Evolutionary conservation across 2,113 vertebrate species (phyloP), one percentile per base, ranked within the genome.

Genomic region (Lamprotornis superbus): DNA sequence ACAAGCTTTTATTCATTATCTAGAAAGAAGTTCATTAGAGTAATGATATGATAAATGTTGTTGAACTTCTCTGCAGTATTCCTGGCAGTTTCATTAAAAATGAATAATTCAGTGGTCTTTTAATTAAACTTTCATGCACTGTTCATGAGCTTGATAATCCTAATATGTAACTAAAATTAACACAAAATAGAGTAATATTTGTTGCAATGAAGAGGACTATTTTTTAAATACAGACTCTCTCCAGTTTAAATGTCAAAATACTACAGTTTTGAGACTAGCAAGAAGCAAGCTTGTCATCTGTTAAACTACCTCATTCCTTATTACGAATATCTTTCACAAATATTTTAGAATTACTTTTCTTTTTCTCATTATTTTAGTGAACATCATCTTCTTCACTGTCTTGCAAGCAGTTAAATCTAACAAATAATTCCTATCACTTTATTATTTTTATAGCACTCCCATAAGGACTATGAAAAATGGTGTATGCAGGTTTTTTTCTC

Each of bases 51-150:
- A 95, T 80, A 94, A 91, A 96, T 90, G 75, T 63, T 85, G 57
- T 77, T 95, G 87, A 96, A 95, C 95, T 95, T 95, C 61, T 86
- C 78, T 87, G 49, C 46, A 67, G 33, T 94, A 84, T 90, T 93
- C 33, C 46, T 95, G 75, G 35, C 70, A 92, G 75, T 87, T 95
- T 88, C 78, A 90, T 95, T 96, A 95, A 89, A 94, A 71, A 86
- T 96, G 91, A 96, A 96, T 95, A 90, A 96, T 95, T 91, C 80
- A 96, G n/a, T 68, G 19, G 18, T 65, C 82, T 93, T 86, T 94
- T 84, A 95, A 96, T 97, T 93, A 90, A 95, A 94, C 25, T 91
- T 95, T 83, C 68, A 93, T 89, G 24, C 35, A 57, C 87, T 77
- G 59, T 67, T 95, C 84, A 33, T 42, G 24, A 85, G 42, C 15